Conservation (phyloP, 1,140 invertebrate species). For the Spodoptera frugiperda region DNA sequence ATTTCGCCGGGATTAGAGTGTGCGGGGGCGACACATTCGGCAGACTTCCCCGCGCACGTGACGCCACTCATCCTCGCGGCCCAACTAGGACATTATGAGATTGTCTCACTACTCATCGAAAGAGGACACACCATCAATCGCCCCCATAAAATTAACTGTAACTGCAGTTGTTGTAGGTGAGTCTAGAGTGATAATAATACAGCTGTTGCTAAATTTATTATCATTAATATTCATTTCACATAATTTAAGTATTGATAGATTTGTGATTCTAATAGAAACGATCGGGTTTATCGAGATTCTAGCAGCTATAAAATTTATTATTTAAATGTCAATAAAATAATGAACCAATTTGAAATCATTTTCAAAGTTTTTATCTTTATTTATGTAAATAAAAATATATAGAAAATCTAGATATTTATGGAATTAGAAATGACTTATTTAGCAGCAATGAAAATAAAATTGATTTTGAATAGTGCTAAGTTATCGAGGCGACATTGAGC, state of each 20-base stretch:
- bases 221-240: background rate
- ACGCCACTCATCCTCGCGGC: conserved; percentile 91
- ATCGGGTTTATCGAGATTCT: background rate
- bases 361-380: background rate
- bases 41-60: conserved; percentile 89
- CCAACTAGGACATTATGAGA: conserved; percentile 90
- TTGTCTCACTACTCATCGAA: conserved; percentile 89
- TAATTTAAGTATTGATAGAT: background rate
- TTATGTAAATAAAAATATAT: background rate
- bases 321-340: background rate
- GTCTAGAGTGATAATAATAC: background rate
- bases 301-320: background rate
- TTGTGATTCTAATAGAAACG: background rate
- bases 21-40: conserved; percentile 83
- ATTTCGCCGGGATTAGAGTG: conserved; percentile 83
- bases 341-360: background rate
- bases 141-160: conserved; percentile 88
- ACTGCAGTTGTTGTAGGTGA: conserved; percentile 87
- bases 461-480: conserved; percentile 18
- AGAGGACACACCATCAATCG: conserved; percentile 85
- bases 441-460: background rate
- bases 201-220: background rate
- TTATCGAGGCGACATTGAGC: background rate
- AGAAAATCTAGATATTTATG: background rate
- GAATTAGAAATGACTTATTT: background rate